phyloP scores from a whole-genome alignment of 2,888 invertebrate species.

The Agrochola macilenta region DNA sequence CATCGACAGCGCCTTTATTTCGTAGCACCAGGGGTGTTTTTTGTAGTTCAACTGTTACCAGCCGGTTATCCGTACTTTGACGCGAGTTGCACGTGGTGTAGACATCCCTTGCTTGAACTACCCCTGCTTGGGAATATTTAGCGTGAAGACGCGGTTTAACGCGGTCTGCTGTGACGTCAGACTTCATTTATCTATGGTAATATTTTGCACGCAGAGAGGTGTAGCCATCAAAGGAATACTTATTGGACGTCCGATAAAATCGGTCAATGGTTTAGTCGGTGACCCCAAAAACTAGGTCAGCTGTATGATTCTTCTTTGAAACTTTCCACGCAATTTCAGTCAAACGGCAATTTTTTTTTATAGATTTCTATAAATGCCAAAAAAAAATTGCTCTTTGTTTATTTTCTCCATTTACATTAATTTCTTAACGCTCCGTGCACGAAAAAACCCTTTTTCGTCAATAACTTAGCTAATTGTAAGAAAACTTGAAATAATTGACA shows the following conservation, averaged over 20 bases:
- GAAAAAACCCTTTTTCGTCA: too few relatives aligned
- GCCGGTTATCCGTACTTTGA: constrained; percentile 38
- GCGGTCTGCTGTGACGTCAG: constrained; percentile 11
- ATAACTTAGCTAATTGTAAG: too few relatives aligned
- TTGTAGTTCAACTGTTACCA: not conserved
- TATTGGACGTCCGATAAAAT: constrained; percentile 5
- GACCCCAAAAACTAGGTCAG: constrained; percentile 32
- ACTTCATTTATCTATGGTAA: constrained; percentile 13
- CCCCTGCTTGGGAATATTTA: constrained; percentile 23
- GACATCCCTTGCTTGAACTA: constrained; percentile 24
- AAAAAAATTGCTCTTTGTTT: not conserved
- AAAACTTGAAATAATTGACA: too few relatives aligned
- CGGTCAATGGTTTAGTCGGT: not conserved
- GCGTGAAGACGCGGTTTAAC: constrained; percentile 22
- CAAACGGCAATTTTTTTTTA: not conserved
- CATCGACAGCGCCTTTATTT: not conserved
- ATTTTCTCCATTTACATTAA: not conserved
- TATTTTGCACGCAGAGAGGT: constrained; percentile 6
- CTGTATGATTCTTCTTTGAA: constrained; percentile 21
- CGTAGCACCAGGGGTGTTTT: not conserved
- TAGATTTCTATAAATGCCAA: not conserved
- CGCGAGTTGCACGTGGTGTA: constrained; percentile 41
- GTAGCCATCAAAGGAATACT: not conserved
- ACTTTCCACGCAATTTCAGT: not conserved
- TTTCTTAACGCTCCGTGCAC: too few relatives aligned